Conservation (phyloP, 2,113 vertebrate species). For the Regulus satrapa region DNA sequence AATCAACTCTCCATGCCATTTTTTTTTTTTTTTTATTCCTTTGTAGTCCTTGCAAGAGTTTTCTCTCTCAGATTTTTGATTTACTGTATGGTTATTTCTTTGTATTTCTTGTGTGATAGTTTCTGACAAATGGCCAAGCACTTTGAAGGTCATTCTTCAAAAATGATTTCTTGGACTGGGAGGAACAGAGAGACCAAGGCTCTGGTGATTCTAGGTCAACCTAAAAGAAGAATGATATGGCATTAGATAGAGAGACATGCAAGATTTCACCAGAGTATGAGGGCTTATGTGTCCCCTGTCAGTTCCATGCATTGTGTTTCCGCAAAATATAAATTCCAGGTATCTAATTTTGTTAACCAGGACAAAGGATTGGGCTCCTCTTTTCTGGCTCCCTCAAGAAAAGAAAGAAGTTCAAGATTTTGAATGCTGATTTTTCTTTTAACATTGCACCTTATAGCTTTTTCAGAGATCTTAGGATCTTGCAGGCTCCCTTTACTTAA, state of each 20-base stretch:
- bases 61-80: constrained; percentile 46
- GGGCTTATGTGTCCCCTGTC: not conserved
- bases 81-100: constrained; percentile 40
- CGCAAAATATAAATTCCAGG: not conserved
- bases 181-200: not conserved
- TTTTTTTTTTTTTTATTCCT: constrained; percentile 14
- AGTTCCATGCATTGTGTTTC: not conserved
- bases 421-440: not conserved
- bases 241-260: not conserved
- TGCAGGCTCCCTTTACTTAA: not conserved
- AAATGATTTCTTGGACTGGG: not conserved
- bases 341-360: not conserved
- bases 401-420: not conserved
- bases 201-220: not conserved
- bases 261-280: not conserved
- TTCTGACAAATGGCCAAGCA: not conserved
- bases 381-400: not conserved
- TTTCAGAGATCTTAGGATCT: not conserved
- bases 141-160: constrained; percentile 2
- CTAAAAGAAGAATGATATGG: not conserved
- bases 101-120: constrained; percentile 19
- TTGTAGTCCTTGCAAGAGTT: constrained; percentile 34
- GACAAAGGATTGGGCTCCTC: not conserved
- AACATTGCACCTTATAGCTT: not conserved
- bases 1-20: constrained; percentile 46